A percentile compares a stretch with the other conserved stretches of the same genome.
Evolutionary conservation across 1,140 invertebrate genomes (phyloP).

Genomic region (Pomacea maculata): DNA sequence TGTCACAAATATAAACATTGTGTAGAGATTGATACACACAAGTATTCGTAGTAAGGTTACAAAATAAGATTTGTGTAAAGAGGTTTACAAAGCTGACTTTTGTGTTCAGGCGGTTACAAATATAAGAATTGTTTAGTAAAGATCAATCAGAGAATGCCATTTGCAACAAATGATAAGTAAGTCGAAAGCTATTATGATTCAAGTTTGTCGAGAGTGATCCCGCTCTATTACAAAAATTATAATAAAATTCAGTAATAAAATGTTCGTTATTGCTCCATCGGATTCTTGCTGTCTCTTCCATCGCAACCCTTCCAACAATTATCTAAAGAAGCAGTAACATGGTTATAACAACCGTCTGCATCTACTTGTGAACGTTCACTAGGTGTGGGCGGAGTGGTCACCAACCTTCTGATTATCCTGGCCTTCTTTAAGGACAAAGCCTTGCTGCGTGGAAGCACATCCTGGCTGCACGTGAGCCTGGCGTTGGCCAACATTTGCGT

Average conservation of each 20-base stretch:
- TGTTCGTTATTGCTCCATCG: neutral
- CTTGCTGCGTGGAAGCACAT: constrained; percentile 29
- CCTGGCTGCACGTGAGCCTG: constrained; percentile 41
- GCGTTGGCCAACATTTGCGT: constrained; percentile 44
- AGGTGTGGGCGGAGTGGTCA: constrained; percentile 36
- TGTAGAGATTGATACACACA: too few species aligned
- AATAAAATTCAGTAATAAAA: neutral
- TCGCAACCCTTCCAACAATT: neutral
- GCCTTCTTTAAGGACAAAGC: constrained; percentile 36
- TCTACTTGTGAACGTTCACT: neutral
- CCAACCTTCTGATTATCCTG: constrained; percentile 34
- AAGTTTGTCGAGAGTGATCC: too few species aligned
- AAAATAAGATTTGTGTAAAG: too few species aligned
- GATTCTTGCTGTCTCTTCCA: neutral
- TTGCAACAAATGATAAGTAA: too few species aligned
- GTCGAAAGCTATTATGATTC: too few species aligned
- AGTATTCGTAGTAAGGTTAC: too few species aligned
- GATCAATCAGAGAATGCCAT: too few species aligned
- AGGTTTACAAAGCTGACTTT: too few species aligned
- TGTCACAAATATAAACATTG: too few species aligned
- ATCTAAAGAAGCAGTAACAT: neutral
- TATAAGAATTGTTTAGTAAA: too few species aligned
- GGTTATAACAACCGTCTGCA: neutral
- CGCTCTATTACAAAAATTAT: too few species aligned
- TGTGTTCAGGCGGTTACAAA: too few species aligned